phyloP scores from a whole-genome alignment of 2,113 vertebrate genomes.

The Bostrychus sinensis region DNA sequence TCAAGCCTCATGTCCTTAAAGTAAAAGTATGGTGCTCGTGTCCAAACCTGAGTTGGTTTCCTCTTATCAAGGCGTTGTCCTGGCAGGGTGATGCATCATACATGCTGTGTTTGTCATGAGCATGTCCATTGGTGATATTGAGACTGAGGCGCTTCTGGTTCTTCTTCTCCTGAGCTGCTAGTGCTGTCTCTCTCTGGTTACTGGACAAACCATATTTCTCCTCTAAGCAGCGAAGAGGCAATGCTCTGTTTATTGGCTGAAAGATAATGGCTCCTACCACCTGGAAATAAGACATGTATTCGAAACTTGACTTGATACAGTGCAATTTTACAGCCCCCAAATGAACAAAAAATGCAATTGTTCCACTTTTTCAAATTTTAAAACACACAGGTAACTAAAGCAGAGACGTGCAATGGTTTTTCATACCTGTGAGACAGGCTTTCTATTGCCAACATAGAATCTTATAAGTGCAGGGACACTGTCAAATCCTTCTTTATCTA shows the following conservation, averaged over 20 bases:
- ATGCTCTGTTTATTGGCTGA: constrained; percentile 91
- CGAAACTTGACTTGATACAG: neutral
- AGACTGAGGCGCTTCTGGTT: constrained; percentile 88
- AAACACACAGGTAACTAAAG: neutral
- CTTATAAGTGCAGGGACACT: constrained; percentile 90
- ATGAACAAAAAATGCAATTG: too few species aligned
- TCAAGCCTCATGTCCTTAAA: constrained; percentile 6
- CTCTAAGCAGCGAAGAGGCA: constrained; percentile 91
- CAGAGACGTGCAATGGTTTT: neutral
- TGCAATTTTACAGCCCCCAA: too few species aligned
- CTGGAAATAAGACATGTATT: constrained; percentile 15
- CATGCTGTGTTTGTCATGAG: constrained; percentile 62
- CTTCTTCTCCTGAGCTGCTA: constrained; percentile 73
- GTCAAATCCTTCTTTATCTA: constrained; percentile 93
- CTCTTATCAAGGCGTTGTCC: constrained; percentile 75
- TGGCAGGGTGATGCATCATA: constrained; percentile 60
- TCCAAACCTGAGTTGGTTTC: constrained; percentile 88
- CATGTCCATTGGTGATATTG: constrained; percentile 81
- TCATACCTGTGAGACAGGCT: constrained; percentile 85
- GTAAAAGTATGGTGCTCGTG: neutral
- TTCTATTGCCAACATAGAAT: constrained; percentile 93
- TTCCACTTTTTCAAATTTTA: neutral
- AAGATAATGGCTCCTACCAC: constrained; percentile 95
- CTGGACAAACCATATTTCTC: constrained; percentile 85
- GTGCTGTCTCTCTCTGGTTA: constrained; percentile 59